Base-by-base conservation (phyloP, 1,140 invertebrate genomes). In the Lutraria rhynchaena region DNA sequence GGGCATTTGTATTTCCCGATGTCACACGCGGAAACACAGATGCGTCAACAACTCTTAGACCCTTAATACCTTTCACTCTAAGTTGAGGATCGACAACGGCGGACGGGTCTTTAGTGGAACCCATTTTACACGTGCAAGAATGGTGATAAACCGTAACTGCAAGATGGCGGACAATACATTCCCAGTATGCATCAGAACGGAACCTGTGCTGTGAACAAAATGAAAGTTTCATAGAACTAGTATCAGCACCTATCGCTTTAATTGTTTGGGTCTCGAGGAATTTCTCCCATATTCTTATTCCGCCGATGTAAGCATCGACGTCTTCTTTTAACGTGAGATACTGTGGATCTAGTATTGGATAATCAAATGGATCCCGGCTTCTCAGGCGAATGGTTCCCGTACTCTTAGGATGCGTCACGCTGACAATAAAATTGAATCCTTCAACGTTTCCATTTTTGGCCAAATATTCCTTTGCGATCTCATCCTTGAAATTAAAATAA, bases 91-190 rank as follows among this genome's bases (percentile, higher is more conserved):
- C 71, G 13, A 74, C 33, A 0, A 74, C 81, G 3, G 71, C 37
- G n/a, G 53, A 29, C 15, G 19, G 3, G 13, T 74, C 71, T 22
- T 60, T 7, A n/a, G 24, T 24, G 0, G 53, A 22, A 13, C 71
- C 71, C 96, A 89, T 97, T 98, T 88, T 98, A 97, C 0, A 93
- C 96, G 35, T 97, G 96, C 96, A 97, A 96, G 55, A 97, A 96
- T 15, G 95, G 93, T 0, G 96, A 95, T 74, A 60, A 1, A 74
- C 53, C 3, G 71, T 74, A 13, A 44, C 19, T 9, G 71, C 71
- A 11, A 74, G 37, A 29, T 74, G 53, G 15, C 55, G 71, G 35
- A 74, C 55, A 22, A 74, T 24, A 60, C 71, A 74, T 46, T 58
- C 53, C 71, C 71, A 74, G 71, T 74, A 74, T 0, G 31, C 53